Conservation (phyloP, 2,113 vertebrate genomes). For the Leptosomus discolor region DNA sequence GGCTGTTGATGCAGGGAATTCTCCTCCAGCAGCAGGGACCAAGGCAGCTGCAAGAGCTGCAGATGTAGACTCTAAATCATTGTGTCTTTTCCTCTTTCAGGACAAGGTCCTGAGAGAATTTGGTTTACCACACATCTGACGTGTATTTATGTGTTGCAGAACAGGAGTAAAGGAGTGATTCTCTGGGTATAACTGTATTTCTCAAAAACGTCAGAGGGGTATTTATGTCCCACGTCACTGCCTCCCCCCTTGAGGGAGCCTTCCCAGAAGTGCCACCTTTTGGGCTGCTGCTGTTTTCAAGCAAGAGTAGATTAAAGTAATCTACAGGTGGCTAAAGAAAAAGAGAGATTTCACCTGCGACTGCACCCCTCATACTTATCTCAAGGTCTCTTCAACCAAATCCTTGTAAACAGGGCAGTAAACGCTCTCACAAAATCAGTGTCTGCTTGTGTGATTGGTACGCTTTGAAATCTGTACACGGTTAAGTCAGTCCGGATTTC, state of each 20-base stretch:
- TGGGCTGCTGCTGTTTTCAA: background rate
- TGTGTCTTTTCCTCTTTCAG: slow-evolving; percentile 53
- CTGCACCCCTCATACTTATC: background rate
- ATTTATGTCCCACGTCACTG: background rate
- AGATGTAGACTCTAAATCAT: slow-evolving; percentile 64
- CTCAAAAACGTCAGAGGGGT: slow-evolving; percentile 26
- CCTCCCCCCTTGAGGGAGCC: background rate
- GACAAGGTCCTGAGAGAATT: slow-evolving; percentile 61
- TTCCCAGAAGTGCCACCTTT: background rate
- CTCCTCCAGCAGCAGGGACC: slow-evolving; percentile 12
- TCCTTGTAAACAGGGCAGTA: background rate
- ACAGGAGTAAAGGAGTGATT: slow-evolving; percentile 19
- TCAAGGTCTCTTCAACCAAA: background rate
- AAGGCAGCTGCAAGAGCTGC: slow-evolving; percentile 34
- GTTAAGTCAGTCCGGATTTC: background rate
- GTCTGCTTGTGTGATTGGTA: background rate
- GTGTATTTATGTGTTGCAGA: slow-evolving; percentile 40
- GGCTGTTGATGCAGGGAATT: background rate
- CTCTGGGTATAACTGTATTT: slow-evolving; percentile 9
- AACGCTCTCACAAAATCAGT: background rate
- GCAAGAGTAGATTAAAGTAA: background rate
- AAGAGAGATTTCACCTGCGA: background rate
- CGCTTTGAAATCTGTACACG: background rate
- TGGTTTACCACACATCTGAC: slow-evolving; percentile 49
- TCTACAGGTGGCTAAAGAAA: background rate